Base-by-base conservation (phyloP, 2,888 invertebrate genomes). In the Furcula furcula region DNA sequence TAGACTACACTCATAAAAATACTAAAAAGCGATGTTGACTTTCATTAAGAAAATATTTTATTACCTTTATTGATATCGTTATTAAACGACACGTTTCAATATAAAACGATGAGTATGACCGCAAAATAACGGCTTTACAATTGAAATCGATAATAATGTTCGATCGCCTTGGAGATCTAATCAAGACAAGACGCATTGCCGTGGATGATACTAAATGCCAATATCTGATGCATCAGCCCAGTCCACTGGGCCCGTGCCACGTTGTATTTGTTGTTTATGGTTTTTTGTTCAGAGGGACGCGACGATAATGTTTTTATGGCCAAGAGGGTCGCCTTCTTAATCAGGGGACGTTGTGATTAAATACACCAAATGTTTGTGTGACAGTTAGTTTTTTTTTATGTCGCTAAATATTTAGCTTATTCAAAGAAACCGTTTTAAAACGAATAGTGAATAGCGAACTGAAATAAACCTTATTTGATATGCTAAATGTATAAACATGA, bases 291-390 rank as follows among this genome's bases (percentile, higher is more conserved):
- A 75, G 76, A 77, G 86, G 83, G 84, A 79, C 70, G 75, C 61
- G 71, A 72, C 81, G 87, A 86, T 88, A 87, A 87, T 88, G 88
- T 87, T 87, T 88, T 88, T 88, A 88, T 83, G 85, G 85, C 77
- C 71, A 59, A 40, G 75, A 75, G 82, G 83, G 79, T 76, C 75
- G 68, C 64, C 64, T 74, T 74, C 69, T 78, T 88, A 85, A 88
- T 88, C 88, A 88, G 84, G 78, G 79, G 73, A 73, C 76, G 73
- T 69, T 77, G 83, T 86, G 85, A 87, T 88, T 86, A 88, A 84
- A 80, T 67, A 69, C 63, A 68, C 65, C 62, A 68, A 66, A 62
- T 75, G 74, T 76, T 78, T 75, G 68, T 55, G 61, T 61, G 54
- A 57, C 66, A 49, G 51, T 52, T 18, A 18, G 16, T 16, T 18